Percentiles rank a stretch among this genome's conserved stretches.
phyloP scores from a whole-genome alignment of 2,797 vertebrate species.

The Sebastes flavidus region DNA sequence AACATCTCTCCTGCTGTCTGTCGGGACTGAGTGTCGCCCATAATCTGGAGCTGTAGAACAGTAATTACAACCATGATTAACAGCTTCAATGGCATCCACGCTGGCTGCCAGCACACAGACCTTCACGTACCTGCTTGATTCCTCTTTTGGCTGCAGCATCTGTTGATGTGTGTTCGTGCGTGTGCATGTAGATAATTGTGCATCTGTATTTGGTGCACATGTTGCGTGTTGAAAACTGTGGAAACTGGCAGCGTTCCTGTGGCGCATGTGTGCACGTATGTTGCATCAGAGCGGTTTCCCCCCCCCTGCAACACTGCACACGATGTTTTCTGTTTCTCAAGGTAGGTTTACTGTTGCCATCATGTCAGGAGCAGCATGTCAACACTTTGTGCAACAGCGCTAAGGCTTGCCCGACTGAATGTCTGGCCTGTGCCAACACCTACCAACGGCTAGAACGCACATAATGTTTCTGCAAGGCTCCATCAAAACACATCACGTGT shows the following conservation, averaged over 20 bases:
- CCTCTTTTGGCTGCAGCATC: slow-evolving; percentile 1
- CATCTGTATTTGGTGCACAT: background rate
- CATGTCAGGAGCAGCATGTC: slow-evolving; percentile 51
- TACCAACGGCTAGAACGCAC: slow-evolving; percentile 42
- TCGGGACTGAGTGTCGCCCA: slow-evolving; percentile 15
- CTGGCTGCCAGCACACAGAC: slow-evolving; percentile 18
- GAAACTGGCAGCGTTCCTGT: background rate
- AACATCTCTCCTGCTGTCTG: slow-evolving; percentile 11
- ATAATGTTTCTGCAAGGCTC: slow-evolving; percentile 47
- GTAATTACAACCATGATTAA: slow-evolving; percentile 66
- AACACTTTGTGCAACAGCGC: slow-evolving; percentile 67
- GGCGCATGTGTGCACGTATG: slow-evolving; percentile 18
- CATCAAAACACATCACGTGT: slow-evolving; percentile 63
- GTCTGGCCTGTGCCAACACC: slow-evolving; percentile 57
- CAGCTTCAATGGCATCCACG: slow-evolving; percentile 37
- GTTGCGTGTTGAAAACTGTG: background rate
- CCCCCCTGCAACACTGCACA: slow-evolving; percentile 21
- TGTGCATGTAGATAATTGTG: background rate
- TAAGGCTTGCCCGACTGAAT: slow-evolving; percentile 44
- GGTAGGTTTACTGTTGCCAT: slow-evolving; percentile 43
- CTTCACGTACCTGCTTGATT: slow-evolving; percentile 23
- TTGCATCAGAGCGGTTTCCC: slow-evolving; percentile 54
- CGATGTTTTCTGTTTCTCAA: slow-evolving; percentile 63
- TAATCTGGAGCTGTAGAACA: slow-evolving; percentile 8
- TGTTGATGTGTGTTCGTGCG: background rate